A percentile compares a stretch with the other conserved stretches of the same genome.
Evolutionary conservation across 2,888 invertebrate species (phyloP).

Genomic region (Pristionchus japonicus): DNA sequence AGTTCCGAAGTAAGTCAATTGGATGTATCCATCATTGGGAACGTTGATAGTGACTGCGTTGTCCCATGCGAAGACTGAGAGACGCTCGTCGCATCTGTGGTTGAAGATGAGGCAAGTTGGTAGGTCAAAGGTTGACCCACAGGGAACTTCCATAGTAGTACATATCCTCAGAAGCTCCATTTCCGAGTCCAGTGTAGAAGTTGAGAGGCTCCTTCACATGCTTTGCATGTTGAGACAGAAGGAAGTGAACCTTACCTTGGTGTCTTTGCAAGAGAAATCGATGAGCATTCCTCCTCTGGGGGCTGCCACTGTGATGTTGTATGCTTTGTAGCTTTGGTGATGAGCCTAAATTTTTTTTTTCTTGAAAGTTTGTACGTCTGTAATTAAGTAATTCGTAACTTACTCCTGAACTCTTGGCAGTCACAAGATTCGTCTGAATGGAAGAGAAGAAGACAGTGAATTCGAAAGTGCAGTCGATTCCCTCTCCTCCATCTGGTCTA

Average conservation of each 20-base stretch:
- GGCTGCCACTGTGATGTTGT: not conserved
- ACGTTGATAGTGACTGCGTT: not conserved
- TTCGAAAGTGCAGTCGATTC: conserved; percentile 1
- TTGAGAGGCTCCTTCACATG: not conserved
- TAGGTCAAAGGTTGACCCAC: not conserved
- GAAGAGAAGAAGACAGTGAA: conserved; percentile 23
- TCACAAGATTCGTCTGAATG: not conserved
- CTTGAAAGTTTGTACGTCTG: no score
- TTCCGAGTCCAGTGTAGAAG: conserved; percentile 12
- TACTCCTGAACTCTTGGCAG: not conserved
- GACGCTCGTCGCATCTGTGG: not conserved
- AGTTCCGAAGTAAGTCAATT: not conserved
- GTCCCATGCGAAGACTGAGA: conserved; percentile 17
- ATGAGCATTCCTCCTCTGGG: conserved; percentile 1
- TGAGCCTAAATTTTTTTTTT: not conserved
- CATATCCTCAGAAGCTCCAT: not conserved
- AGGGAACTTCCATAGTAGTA: conserved; percentile 1
- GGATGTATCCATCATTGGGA: not conserved
- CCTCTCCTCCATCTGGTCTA: not conserved
- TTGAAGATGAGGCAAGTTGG: no score
- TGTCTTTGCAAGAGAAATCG: conserved; percentile 14
- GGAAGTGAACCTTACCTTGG: not conserved
- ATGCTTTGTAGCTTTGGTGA: not conserved
- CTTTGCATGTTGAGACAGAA: not conserved
- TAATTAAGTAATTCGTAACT: not conserved